Evolutionary conservation across 2,888 invertebrate species (phyloP).

Genomic region (Hipparchia sbordonii): DNA sequence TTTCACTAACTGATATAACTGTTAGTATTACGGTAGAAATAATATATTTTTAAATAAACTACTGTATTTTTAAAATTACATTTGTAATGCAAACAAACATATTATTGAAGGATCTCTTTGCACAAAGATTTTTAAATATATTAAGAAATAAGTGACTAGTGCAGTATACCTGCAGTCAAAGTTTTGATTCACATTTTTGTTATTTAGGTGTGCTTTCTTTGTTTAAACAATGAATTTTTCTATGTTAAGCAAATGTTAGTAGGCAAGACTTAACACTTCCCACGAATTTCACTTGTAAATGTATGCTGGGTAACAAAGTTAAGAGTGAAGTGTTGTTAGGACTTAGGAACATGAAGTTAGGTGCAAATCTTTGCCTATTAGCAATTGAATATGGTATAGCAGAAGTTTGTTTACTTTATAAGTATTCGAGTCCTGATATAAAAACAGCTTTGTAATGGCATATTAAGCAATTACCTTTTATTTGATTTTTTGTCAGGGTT

Average conservation of each 20-base stretch:
- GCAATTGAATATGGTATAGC: background rate
- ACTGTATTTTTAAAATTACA: background rate
- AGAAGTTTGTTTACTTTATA: too few relatives aligned
- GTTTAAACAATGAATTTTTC: too few relatives aligned
- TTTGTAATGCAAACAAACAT: slow-evolving; percentile 3
- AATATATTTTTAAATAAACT: background rate
- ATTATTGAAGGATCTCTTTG: slow-evolving; percentile 25
- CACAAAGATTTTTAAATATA: slow-evolving; percentile 31
- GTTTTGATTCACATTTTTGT: background rate
- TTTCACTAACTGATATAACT: background rate
- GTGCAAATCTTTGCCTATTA: too few relatives aligned
- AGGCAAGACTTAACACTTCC: too few relatives aligned
- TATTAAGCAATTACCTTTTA: background rate
- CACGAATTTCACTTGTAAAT: too few relatives aligned
- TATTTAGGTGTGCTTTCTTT: too few relatives aligned
- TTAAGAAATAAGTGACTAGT: slow-evolving; percentile 9
- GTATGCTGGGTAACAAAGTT: too few relatives aligned
- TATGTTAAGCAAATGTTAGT: too few relatives aligned
- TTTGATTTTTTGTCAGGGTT: background rate
- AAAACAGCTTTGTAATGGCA: background rate
- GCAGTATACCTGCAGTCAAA: background rate
- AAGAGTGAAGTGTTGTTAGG: too few relatives aligned
- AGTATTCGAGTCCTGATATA: too few relatives aligned
- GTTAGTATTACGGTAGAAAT: slow-evolving; percentile 3
- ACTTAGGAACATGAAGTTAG: too few relatives aligned